These are phyloP conservation scores for Carcinoscorpius rotundicauda DNA, from an alignment of 1,140 invertebrate species.

Conservation along the genomic window DNA sequence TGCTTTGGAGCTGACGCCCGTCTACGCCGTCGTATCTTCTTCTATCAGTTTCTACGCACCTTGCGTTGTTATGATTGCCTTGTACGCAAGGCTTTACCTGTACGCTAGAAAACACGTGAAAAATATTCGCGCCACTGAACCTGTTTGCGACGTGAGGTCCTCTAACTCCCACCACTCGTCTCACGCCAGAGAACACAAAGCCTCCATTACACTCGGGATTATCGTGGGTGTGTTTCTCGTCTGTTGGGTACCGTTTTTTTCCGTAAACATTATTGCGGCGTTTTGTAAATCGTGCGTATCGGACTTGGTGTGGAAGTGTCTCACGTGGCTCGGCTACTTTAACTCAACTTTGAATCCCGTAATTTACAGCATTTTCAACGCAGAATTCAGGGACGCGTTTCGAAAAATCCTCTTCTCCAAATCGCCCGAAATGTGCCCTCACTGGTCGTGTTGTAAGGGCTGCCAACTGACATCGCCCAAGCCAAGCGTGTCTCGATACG, in stretches of 20 bases:
- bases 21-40: conserved; percentile 92
- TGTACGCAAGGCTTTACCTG: conserved; percentile 77
- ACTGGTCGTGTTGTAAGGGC: neutral
- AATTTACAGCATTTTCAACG: conserved; percentile 99
- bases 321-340: conserved; percentile 97
- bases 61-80: conserved; percentile 68
- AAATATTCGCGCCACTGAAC: conserved; percentile 69
- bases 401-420: conserved; percentile 66
- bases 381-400: conserved; percentile 98
- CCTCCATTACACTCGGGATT: conserved; percentile 87
- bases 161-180: no score
- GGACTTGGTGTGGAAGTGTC: conserved; percentile 63
- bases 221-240: conserved; percentile 69
- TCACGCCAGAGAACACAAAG: conserved; percentile 82
- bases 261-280: conserved; percentile 85
- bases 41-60: conserved; percentile 95
- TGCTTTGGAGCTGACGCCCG: conserved; percentile 76
- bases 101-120: conserved; percentile 96
- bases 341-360: conserved; percentile 87
- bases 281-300: conserved; percentile 91
- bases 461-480: no score
- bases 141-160: conserved; percentile 9
- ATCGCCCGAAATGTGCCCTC: conserved; percentile 10
- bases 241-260: conserved; percentile 96
- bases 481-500: no score